Evolutionary conservation across 2,797 vertebrate species (phyloP).

Genomic region (Stomatorhinus walkeri): DNA sequence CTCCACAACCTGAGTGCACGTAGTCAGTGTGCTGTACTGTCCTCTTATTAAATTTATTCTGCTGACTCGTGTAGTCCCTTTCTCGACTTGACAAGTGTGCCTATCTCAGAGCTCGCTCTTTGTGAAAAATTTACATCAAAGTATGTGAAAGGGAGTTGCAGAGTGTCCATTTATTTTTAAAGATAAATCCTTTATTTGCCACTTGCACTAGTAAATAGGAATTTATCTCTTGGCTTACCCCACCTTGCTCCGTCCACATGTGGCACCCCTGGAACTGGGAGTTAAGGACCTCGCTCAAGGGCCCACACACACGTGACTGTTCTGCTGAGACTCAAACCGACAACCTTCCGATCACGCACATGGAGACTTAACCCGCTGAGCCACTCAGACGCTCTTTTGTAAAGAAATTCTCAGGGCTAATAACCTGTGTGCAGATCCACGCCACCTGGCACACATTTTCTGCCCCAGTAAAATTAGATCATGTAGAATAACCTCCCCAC

Average conservation of each 20-base stretch:
- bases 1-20: neutral
- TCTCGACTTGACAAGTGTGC: neutral
- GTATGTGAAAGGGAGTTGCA: neutral
- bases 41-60: neutral
- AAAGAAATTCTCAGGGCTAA: neutral
- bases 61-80: neutral
- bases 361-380: neutral
- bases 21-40: neutral
- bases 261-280: neutral
- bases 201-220: neutral
- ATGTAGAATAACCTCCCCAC: conserved; percentile 27
- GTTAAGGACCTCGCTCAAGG: neutral
- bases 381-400: neutral
- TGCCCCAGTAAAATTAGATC: conserved; percentile 11
- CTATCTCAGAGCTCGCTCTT: neutral
- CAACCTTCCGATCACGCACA: neutral
- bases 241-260: neutral
- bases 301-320: neutral
- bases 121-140: neutral
- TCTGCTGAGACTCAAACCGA: neutral
- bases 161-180: neutral
- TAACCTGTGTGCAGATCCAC: neutral
- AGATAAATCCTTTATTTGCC: neutral
- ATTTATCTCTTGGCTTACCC: neutral
- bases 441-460: conserved; percentile 10